Conservation (phyloP, 2,797 vertebrate species). For the Todus mexicanus region DNA sequence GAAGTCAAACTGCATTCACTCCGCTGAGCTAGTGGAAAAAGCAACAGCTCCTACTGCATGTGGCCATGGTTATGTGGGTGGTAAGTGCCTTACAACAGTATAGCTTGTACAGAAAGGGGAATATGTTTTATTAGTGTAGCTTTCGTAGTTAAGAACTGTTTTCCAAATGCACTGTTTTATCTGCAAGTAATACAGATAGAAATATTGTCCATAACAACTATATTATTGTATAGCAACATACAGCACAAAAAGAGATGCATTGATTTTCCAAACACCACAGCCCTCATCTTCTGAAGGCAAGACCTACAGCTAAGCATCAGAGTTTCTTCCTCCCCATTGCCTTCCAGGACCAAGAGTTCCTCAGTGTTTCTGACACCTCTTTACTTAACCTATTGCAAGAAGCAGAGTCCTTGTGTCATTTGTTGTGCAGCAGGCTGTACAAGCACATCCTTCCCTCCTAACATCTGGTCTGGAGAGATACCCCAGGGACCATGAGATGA, state of each 20-base stretch:
- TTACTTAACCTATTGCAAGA: neutral
- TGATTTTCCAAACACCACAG: neutral
- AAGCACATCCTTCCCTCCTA: slow-evolving; percentile 25
- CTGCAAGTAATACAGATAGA: neutral
- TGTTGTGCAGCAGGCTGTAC: neutral
- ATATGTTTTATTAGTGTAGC: neutral
- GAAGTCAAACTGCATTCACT: neutral
- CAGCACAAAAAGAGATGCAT: neutral
- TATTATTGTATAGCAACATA: neutral
- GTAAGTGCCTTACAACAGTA: neutral
- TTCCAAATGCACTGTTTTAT: neutral
- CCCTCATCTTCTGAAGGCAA: neutral
- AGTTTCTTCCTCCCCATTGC: neutral
- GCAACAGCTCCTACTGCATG: neutral
- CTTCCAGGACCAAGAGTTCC: neutral
- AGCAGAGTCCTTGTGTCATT: neutral
- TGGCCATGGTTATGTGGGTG: neutral
- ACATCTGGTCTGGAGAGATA: slow-evolving; percentile 53
- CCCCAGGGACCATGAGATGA: neutral
- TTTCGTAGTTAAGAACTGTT: neutral
- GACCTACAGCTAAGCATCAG: neutral
- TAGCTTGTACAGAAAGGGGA: neutral
- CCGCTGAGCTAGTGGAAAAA: neutral
- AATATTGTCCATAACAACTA: neutral
- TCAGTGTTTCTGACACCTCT: neutral